Evolutionary conservation across 2,113 vertebrate species (phyloP), one percentile per base, ranked within the genome.

Genomic region (Ceratotherium simum): DNA sequence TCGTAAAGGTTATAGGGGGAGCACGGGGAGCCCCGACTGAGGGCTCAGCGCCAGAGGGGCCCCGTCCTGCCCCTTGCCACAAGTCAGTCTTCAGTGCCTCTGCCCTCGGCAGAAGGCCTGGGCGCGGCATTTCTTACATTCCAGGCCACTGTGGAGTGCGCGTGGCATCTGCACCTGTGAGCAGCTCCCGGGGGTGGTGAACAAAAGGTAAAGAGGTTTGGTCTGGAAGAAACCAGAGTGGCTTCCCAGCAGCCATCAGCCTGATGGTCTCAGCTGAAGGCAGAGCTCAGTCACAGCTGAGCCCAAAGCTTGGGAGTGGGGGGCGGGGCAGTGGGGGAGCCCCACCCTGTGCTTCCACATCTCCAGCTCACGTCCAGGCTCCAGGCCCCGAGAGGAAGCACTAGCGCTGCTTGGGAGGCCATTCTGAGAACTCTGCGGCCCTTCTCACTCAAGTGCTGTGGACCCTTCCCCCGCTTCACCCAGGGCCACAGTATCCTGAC

Each of bases 161-260:
- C 29, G 0, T 1, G 12, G 62, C 18, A 8, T 4, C 42, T 80
- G 36, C 17, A 42, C 33, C 56, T 67, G 29, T 0, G 46, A 89
- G 81, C 6, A 27, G 10, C 29, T 51, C 46, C 79, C 75, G 62
- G 46, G 36, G 25, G 20, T 54, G 81, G 33, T 16, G 13, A 70
- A 54, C 23, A 36, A 64, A 91, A 76, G n/a, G 36, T 6, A 31
- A 54, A 51, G 72, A 93, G 67, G 56, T 27, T 23, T 23, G 31
- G 62, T 48, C 27, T 13, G 3, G 8, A 39, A 91, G 96, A 81
- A 73, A 65, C 18, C 36, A 54, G 75, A 25, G 20, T 14, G 42
- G 60, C 88, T 90, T 96, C 90, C 86, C 83, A 67, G 90, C 64
- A 88, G 72, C 95, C 2, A 0, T 14, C 42, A 17, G 25, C 54